Evolutionary conservation across 1,140 invertebrate genomes (phyloP).

Genomic region (Aporrectodea caliginosa): DNA sequence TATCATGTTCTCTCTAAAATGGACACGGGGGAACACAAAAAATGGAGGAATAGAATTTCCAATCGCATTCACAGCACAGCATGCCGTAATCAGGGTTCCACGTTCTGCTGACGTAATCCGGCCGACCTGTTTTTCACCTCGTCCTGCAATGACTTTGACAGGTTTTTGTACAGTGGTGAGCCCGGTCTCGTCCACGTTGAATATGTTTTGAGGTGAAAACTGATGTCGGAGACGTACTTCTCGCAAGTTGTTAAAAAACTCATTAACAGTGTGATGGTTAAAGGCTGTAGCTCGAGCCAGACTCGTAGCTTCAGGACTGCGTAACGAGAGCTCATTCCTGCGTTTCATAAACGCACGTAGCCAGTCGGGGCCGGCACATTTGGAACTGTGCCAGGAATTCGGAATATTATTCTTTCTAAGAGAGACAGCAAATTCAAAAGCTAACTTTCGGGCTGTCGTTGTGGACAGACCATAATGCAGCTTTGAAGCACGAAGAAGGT

Average conservation of each 20-base stretch:
- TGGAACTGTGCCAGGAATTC: constrained; percentile 4
- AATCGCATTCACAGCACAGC: constrained; percentile 36
- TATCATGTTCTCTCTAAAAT: constrained; percentile 50
- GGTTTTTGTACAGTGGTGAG: constrained; percentile 56
- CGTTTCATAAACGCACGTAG: constrained; percentile 52
- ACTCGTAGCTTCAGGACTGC: constrained; percentile 52
- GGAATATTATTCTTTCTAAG: constrained; percentile 13
- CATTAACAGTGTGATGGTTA: constrained; percentile 52
- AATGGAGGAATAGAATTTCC: constrained; percentile 44
- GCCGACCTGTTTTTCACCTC: constrained; percentile 54
- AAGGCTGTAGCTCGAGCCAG: constrained; percentile 57
- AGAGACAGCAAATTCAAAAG: background rate
- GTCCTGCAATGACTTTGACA: constrained; percentile 53
- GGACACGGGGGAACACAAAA: constrained; percentile 45
- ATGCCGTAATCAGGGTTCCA: constrained; percentile 45
- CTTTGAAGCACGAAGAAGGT: background rate
- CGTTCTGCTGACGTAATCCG: constrained; percentile 54
- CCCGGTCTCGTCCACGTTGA: constrained; percentile 59
- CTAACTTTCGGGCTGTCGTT: background rate
- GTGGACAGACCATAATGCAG: background rate
- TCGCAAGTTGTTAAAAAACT: constrained; percentile 38
- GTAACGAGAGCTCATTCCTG: constrained; percentile 44
- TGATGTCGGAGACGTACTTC: constrained; percentile 36
- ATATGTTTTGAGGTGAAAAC: constrained; percentile 48
- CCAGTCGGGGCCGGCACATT: constrained; percentile 56